Evolutionary conservation across 1,140 invertebrate species (phyloP).

Genomic region (Melipona quadrifasciata): DNA sequence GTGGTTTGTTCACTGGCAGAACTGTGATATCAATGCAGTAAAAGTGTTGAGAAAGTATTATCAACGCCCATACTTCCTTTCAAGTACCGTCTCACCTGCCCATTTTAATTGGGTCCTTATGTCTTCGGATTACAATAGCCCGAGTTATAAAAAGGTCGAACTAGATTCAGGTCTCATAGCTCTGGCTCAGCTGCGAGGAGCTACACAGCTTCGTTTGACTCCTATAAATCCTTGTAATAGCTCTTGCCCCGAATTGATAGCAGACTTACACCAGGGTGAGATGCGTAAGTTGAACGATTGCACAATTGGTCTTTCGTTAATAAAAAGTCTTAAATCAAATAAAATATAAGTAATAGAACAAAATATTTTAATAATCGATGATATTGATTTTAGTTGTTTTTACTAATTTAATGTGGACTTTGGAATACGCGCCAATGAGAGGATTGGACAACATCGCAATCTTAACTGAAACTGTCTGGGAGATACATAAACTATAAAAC

Average conservation of each 20-base stretch:
- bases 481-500: constrained; percentile 73
- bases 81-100: constrained; percentile 88
- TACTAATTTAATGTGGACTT: constrained; percentile 88
- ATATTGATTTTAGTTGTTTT: constrained; percentile 83
- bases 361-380: background rate
- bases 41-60: constrained; percentile 88
- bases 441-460: constrained; percentile 88
- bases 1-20: constrained; percentile 93
- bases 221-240: constrained; percentile 87
- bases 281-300: constrained; percentile 82
- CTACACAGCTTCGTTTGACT: constrained; percentile 84
- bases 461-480: constrained; percentile 89
- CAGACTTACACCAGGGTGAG: constrained; percentile 87
- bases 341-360: background rate
- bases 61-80: constrained; percentile 88
- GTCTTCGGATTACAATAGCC: constrained; percentile 88
- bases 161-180: constrained; percentile 87
- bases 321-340: background rate
- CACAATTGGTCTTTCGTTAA: background rate
- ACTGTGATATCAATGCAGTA: constrained; percentile 90
- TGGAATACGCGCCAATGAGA: constrained; percentile 88
- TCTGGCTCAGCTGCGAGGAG: constrained; percentile 88
- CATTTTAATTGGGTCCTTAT: constrained; percentile 92
- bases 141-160: constrained; percentile 88
- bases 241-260: constrained; percentile 85